Conservation (phyloP, 2,797 vertebrate genomes). For the Platalea minor region DNA sequence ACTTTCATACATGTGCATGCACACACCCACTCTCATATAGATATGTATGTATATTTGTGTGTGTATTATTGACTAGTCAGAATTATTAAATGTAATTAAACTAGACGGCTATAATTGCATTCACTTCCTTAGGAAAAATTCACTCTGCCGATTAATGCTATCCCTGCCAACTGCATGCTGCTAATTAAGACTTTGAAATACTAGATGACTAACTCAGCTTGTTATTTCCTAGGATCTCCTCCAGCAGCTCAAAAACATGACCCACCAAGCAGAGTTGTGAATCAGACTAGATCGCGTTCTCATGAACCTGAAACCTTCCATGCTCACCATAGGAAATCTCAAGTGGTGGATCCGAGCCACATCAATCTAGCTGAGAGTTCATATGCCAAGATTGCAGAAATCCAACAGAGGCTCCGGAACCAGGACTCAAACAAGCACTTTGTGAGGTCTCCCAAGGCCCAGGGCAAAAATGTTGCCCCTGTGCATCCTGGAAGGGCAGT, state of each 20-base stretch:
- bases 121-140: conserved; percentile 59
- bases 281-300: conserved; percentile 91
- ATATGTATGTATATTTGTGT: neutral
- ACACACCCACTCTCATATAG: neutral
- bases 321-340: conserved; percentile 85
- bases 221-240: conserved; percentile 76
- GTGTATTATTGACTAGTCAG: conserved; percentile 11
- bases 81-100: conserved; percentile 38
- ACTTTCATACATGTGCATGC: neutral
- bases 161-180: conserved; percentile 53
- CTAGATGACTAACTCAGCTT: conserved; percentile 42
- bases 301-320: conserved; percentile 92
- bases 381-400: conserved; percentile 74
- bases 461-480: conserved; percentile 78
- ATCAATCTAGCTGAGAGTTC: conserved; percentile 73
- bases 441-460: conserved; percentile 85
- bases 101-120: conserved; percentile 46
- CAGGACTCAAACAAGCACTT: conserved; percentile 81
- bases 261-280: conserved; percentile 77
- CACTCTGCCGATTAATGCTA: neutral
- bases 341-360: conserved; percentile 74
- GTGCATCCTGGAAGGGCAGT: conserved; percentile 81
- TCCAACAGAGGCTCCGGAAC: conserved; percentile 77
- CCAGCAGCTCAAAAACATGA: conserved; percentile 77
- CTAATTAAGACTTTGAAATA: conserved; percentile 60